Percentiles rank a stretch among this genome's conserved stretches.
Evolutionary conservation across 2,797 vertebrate genomes (phyloP).

Genomic region (Falco columbarius): DNA sequence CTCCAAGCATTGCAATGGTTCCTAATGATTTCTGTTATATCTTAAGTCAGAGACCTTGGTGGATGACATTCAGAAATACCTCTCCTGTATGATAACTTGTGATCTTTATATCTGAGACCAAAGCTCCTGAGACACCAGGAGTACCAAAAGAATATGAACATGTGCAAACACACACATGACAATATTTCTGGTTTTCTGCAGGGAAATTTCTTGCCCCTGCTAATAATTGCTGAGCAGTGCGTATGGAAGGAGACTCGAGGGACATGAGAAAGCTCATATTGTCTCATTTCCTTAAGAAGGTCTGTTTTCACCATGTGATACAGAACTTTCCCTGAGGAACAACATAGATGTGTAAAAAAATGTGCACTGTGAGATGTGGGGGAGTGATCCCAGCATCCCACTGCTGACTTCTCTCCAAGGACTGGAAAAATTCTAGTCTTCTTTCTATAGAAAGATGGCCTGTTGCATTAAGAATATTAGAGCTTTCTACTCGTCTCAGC

Average conservation of each 20-base stretch:
- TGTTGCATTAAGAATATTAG: constrained; percentile 14
- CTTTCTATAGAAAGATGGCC: not conserved
- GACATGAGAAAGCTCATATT: not conserved
- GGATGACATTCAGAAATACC: not conserved
- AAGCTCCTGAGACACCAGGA: not conserved
- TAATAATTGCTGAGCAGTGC: not conserved
- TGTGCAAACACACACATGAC: not conserved
- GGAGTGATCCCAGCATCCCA: not conserved
- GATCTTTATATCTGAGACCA: not conserved
- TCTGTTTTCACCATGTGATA: not conserved
- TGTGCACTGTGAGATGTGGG: fast-evolving
- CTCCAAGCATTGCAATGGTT: not conserved
- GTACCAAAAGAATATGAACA: not conserved
- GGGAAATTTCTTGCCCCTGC: not conserved
- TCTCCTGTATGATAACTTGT: not conserved
- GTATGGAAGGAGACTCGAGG: not conserved
- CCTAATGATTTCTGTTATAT: not conserved
- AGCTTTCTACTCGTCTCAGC: not conserved
- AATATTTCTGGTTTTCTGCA: not conserved
- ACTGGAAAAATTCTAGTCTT: not conserved
- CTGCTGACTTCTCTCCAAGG: not conserved
- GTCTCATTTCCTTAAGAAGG: not conserved
- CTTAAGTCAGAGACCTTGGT: not conserved
- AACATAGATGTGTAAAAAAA: not conserved
- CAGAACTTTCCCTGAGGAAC: not conserved